phyloP scores from a whole-genome alignment of 2,797 vertebrate genomes.

The Myoxocephalus aenaeus region DNA sequence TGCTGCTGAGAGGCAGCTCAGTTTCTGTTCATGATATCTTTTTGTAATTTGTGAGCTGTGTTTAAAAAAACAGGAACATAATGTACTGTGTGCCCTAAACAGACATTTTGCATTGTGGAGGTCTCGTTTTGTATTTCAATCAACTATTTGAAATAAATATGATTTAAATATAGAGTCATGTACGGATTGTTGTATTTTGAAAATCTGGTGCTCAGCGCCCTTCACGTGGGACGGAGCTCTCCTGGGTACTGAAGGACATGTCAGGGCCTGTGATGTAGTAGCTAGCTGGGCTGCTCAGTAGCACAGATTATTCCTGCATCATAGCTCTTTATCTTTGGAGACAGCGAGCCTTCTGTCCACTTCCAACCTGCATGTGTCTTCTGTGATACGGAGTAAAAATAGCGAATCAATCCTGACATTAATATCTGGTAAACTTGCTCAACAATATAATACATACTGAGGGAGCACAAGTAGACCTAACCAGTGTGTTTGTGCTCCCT shows the following conservation, averaged over 20 bases:
- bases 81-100: neutral
- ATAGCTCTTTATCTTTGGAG: slow-evolving; percentile 26
- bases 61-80: slow-evolving; percentile 6
- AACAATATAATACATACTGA: neutral
- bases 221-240: slow-evolving; percentile 31
- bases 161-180: neutral
- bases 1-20: slow-evolving; percentile 32
- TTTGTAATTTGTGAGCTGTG: neutral
- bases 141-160: neutral
- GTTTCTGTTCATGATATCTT: slow-evolving; percentile 11
- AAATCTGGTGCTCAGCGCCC: slow-evolving; percentile 2
- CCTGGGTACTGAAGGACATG: slow-evolving; percentile 48
- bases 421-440: slow-evolving; percentile 17
- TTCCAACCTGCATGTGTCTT: slow-evolving; percentile 18
- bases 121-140: neutral
- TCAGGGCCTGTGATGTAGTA: slow-evolving; percentile 50
- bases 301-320: slow-evolving; percentile 54
- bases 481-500: too few species aligned
- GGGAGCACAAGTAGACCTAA: neutral
- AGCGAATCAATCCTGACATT: slow-evolving; percentile 22
- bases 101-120: neutral
- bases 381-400: slow-evolving; percentile 28
- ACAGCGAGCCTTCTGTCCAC: slow-evolving; percentile 7
- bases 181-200: neutral
- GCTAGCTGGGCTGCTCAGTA: slow-evolving; percentile 46